Conservation (phyloP, 2,797 vertebrate species). For the Morelia viridis region DNA sequence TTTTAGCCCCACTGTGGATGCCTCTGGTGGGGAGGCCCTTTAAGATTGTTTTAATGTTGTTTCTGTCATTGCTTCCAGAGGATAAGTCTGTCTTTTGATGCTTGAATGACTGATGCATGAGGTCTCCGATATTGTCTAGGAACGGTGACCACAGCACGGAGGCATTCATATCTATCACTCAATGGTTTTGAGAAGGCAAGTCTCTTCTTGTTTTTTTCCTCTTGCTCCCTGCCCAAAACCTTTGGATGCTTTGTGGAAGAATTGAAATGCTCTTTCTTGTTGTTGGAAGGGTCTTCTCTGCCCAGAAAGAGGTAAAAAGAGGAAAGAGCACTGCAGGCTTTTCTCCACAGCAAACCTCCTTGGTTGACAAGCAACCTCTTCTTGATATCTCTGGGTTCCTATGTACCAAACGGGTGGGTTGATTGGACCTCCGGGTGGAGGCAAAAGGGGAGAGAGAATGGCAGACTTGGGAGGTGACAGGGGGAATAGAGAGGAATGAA, state of each 20-base stretch:
- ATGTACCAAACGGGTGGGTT: fast-evolving
- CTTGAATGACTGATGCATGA: constrained; percentile 1
- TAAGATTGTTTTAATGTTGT: not conserved
- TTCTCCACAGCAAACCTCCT: not conserved
- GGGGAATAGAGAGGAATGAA: no score
- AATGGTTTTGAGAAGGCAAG: not conserved
- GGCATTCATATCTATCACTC: not conserved
- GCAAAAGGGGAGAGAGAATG: not conserved
- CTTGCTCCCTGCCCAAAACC: no score
- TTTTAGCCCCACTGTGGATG: not conserved
- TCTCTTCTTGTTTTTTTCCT: no score
- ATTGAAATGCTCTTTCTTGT: not conserved
- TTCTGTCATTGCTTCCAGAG: not conserved
- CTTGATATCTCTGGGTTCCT: not conserved
- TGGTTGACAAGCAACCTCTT: fast-evolving
- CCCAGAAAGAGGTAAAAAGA: constrained; percentile 8
- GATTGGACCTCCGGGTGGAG: no score
- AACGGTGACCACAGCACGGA: not conserved
- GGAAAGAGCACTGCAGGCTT: not conserved
- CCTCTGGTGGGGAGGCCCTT: not conserved
- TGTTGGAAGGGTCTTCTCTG: not conserved
- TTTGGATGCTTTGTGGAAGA: not conserved
- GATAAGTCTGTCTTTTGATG: not conserved
- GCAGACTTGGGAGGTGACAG: not conserved
- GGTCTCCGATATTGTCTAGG: fast-evolving